Base-by-base conservation (phyloP, 1,140 invertebrate genomes). In the Microvelia longipes region DNA sequence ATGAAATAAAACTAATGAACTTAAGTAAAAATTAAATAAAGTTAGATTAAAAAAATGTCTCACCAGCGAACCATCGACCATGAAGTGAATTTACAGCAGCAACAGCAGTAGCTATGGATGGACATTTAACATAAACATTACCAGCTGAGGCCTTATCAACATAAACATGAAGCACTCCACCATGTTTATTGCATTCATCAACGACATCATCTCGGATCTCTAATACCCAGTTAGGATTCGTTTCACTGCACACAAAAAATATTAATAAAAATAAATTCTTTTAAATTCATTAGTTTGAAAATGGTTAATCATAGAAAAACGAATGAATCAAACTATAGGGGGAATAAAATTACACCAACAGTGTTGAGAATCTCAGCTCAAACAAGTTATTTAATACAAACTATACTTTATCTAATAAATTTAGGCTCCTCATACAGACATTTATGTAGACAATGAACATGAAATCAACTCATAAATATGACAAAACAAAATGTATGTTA, bases 101-200 rank as follows among this genome's bases (percentile, higher is more conserved):
- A 0, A 96, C 93, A 0, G 97, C 96, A 2, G 94, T 94, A 1
- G 92, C 89, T 74, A 98, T 96, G 1, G 92, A 93, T 1, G 96
- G 94, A 83, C 96, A 98, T 80, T 99, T 99, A 2, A 98, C 95
- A 79, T 99, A 99, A 1, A 99, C 96, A 79, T 98, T 98, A 35
- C 98, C 98, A 0, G 91, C 88, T 1, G 95, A 96, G 1, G 89
- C 89, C 79, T 94, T 94, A 77, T 99, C 98, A 2, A 99, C 95
- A 78, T 93, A 98, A 1, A 98, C 92, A 77, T 99, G 97, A 19
- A 98, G 77, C 1, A 97, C 93, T 28, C 96, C 97, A 25, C 98
- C 98, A 77, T 99, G 95, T 80, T 98, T 97, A 75, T 92, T 93
- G 77, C 96, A 99, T 80, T 99, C 97, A 77, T 98, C 95, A 71